phyloP scores from a whole-genome alignment of 2,888 invertebrate species.

The Anaspis maculata region DNA sequence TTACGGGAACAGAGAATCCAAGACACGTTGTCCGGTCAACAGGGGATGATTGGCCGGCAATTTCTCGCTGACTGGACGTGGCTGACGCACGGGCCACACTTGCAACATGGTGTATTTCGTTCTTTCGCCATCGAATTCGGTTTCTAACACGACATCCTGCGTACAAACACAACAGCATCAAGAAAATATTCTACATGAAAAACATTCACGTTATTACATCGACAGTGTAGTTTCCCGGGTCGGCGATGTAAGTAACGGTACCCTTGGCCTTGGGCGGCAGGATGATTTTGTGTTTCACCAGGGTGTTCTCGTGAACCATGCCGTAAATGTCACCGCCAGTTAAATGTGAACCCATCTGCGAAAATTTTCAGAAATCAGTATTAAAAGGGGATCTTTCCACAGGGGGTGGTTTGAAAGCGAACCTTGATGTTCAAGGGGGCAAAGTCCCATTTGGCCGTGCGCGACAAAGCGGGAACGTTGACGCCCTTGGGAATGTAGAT shows the following conservation, averaged over 20 bases:
- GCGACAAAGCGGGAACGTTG: slow-evolving; percentile 84
- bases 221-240: slow-evolving; percentile 87
- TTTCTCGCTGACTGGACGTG: slow-evolving; percentile 95
- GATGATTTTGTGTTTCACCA: slow-evolving; percentile 96
- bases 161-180: no score
- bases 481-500: slow-evolving; percentile 99
- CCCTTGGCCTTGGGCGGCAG: slow-evolving; percentile 92
- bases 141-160: slow-evolving; percentile 92
- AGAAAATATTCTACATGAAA: no score
- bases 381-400: slow-evolving; percentile 1
- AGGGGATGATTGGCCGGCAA: slow-evolving; percentile 97
- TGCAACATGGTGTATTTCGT: slow-evolving; percentile 94
- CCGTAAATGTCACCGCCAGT: slow-evolving; percentile 98
- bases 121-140: slow-evolving; percentile 95
- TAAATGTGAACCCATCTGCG: slow-evolving; percentile 89
- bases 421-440: slow-evolving; percentile 75
- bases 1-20: slow-evolving; percentile 97
- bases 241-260: slow-evolving; percentile 92
- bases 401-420: slow-evolving; percentile 2
- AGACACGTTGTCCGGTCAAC: slow-evolving; percentile 94
- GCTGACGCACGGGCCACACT: slow-evolving; percentile 99
- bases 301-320: slow-evolving; percentile 91
- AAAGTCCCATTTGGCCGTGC: slow-evolving; percentile 85
- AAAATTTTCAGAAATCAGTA: slow-evolving; percentile 5
- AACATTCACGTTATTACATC: slow-evolving; percentile 77